Evolutionary conservation across 2,888 invertebrate species (phyloP).

Genomic region (Noctua comes): DNA sequence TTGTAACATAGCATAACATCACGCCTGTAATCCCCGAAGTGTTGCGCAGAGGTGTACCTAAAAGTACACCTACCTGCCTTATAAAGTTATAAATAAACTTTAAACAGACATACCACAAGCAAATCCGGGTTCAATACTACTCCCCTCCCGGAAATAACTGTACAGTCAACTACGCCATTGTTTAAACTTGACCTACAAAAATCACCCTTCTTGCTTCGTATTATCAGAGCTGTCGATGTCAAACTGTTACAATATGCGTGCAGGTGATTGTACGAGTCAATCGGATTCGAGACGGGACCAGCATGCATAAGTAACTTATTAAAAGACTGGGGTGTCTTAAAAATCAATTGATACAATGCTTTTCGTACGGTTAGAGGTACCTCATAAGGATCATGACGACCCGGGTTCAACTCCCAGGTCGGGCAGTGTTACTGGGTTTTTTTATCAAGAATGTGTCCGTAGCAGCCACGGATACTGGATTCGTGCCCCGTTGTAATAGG

Average conservation of each 20-base stretch:
- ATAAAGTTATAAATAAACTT: background rate
- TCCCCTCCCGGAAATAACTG: conserved; percentile 39
- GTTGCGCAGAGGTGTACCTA: no score
- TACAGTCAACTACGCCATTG: background rate
- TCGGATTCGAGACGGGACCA: conserved; percentile 12
- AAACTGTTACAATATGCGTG: background rate
- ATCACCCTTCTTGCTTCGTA: background rate
- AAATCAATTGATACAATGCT: conserved; percentile 18
- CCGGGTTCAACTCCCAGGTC: no score
- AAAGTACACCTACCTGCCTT: background rate
- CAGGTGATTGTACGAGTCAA: conserved; percentile 37
- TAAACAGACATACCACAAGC: conserved; percentile 12
- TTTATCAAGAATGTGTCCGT: no score
- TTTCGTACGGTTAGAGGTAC: conserved; percentile 3
- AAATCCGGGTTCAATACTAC: background rate
- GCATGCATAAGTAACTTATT: conserved; percentile 25
- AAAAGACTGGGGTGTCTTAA: background rate
- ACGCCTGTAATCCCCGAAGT: no score
- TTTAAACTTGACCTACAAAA: background rate
- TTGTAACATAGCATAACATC: no score
- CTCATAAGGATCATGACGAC: no score
- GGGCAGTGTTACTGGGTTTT: no score
- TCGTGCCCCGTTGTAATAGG: no score
- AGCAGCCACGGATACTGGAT: no score
- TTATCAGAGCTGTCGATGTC: no score